Conservation (phyloP, 2,888 invertebrate genomes). For the Microdon myrmicae region DNA sequence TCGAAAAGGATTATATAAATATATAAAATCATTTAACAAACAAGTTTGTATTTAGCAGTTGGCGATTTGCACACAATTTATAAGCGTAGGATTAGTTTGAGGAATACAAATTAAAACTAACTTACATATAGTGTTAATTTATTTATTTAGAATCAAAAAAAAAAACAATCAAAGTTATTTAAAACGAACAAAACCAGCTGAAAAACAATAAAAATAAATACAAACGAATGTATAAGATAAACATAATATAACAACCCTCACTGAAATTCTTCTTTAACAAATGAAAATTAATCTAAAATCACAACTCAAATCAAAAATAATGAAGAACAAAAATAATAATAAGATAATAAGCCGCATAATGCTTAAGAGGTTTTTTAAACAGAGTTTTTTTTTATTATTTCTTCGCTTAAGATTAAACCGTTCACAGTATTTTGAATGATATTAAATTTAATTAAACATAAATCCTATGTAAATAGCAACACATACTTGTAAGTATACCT, state of each 20-base stretch:
- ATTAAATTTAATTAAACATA: slow-evolving; percentile 42
- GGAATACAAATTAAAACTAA: slow-evolving; percentile 29
- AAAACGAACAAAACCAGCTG: background rate
- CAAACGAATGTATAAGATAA: slow-evolving; percentile 16
- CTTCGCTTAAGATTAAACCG: slow-evolving; percentile 38
- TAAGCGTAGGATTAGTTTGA: slow-evolving; percentile 27
- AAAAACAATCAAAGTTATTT: background rate
- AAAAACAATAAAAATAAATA: slow-evolving; percentile 5
- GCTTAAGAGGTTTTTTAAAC: background rate
- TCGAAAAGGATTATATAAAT: slow-evolving; percentile 5
- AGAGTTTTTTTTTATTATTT: slow-evolving; percentile 20
- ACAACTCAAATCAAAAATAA: slow-evolving; percentile 12
- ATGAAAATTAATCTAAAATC: background rate
- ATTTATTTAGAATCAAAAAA: slow-evolving; percentile 14
- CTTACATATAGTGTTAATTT: slow-evolving; percentile 22
- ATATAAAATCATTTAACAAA: slow-evolving; percentile 23
- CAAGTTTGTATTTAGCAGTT: no score
- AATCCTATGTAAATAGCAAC: slow-evolving; percentile 41
- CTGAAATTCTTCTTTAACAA: slow-evolving; percentile 55
- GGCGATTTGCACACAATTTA: slow-evolving; percentile 51
- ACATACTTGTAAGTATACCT: slow-evolving; percentile 21
- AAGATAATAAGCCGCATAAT: background rate
- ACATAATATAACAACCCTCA: slow-evolving; percentile 53
- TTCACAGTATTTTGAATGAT: slow-evolving; percentile 14
- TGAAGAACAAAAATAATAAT: no score